phyloP scores from a whole-genome alignment of 2,113 vertebrate genomes.

The Thymallus thymallus region DNA sequence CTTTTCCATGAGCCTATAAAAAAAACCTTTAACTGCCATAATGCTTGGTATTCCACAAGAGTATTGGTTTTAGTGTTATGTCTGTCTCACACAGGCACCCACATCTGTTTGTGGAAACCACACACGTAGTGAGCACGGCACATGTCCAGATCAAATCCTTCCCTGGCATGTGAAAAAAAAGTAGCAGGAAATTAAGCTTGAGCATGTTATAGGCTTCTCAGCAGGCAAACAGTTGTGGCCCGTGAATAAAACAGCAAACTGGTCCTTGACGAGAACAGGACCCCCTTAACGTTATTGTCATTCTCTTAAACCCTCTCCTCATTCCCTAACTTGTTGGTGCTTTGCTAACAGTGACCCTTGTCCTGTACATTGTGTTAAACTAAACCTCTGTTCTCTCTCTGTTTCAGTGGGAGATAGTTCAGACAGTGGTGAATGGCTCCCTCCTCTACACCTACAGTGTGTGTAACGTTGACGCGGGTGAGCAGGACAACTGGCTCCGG shows the following conservation, averaged over 20 bases:
- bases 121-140: too few relatives aligned
- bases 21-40: too few relatives aligned
- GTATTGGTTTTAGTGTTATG: too few relatives aligned
- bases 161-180: too few relatives aligned
- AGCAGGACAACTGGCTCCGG: constrained; percentile 97
- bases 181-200: constrained; percentile 16
- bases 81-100: too few relatives aligned
- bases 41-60: too few relatives aligned
- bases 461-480: constrained; percentile 84
- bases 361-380: neutral
- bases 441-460: constrained; percentile 92
- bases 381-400: constrained; percentile 1
- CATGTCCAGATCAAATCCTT: too few relatives aligned
- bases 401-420: constrained; percentile 91
- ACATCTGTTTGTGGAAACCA: too few relatives aligned
- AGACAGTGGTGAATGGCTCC: constrained; percentile 86
- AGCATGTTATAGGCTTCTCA: constrained; percentile 49
- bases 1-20: too few relatives aligned
- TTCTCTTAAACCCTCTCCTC: neutral
- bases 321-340: constrained; percentile 16
- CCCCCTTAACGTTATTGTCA: neutral
- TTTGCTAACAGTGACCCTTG: neutral
- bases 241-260: constrained; percentile 41
- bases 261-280: constrained; percentile 33
- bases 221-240: constrained; percentile 44